These are phyloP conservation scores for Plebejus melissa DNA, from an alignment of 2,888 invertebrate species.

Conservation along the genomic window DNA sequence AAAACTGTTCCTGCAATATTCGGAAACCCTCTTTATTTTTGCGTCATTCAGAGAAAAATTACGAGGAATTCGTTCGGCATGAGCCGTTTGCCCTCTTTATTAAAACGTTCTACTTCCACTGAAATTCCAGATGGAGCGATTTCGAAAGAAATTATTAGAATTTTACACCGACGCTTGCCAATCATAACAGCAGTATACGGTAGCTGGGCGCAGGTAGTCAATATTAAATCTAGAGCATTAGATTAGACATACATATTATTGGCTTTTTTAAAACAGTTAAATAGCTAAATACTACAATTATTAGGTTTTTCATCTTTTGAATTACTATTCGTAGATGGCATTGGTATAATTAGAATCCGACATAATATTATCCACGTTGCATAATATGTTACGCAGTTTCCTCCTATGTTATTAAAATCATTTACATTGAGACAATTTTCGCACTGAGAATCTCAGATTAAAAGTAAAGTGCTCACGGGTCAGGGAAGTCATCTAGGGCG, in stretches of 20 bases:
- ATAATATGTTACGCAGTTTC: not conserved
- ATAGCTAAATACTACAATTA: not conserved
- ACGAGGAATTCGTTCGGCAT: constrained; percentile 7
- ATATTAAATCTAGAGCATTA: not conserved
- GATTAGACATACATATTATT: not conserved
- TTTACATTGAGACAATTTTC: not conserved
- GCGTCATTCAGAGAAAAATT: not conserved
- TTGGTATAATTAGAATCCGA: not conserved
- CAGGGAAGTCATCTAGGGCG: constrained; percentile 23
- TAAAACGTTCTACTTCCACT: constrained; percentile 11
- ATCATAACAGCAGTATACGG: not conserved
- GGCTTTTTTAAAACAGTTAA: not conserved
- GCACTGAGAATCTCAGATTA: not conserved
- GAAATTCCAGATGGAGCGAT: constrained; percentile 15
- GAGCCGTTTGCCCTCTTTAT: constrained; percentile 11
- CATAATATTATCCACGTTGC: not conserved
- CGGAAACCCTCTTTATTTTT: not conserved
- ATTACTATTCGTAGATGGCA: not conserved
- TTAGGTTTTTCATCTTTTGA: not conserved
- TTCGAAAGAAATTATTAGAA: constrained; percentile 16
- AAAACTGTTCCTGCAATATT: not conserved
- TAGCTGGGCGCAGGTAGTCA: not conserved
- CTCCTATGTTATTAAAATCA: not conserved
- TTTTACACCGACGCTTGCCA: constrained; percentile 10
- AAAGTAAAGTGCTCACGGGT: not conserved